Conservation (phyloP, 2,113 vertebrate genomes). For the Siniperca knerii region DNA sequence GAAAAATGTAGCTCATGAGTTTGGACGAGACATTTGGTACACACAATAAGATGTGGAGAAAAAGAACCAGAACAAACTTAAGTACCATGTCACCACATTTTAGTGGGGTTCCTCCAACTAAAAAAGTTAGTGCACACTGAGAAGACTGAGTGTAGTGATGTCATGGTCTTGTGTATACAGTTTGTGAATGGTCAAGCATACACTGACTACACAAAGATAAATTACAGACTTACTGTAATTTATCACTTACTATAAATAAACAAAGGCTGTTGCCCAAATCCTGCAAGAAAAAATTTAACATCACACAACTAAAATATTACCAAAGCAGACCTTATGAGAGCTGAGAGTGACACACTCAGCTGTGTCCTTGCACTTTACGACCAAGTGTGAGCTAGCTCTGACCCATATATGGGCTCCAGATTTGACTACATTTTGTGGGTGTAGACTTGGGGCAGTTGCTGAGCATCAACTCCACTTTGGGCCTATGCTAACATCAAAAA, state of each 20-base stretch:
- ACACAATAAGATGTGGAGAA: slow-evolving; percentile 9
- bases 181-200: neutral
- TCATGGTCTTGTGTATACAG: slow-evolving; percentile 42
- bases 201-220: neutral
- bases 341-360: neutral
- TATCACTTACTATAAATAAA: slow-evolving; percentile 5
- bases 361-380: neutral
- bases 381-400: neutral
- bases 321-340: neutral
- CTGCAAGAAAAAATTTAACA: neutral
- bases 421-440: neutral
- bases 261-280: slow-evolving; percentile 5
- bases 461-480: neutral
- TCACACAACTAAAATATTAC: neutral
- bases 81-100: neutral
- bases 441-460: neutral
- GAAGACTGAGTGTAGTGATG: slow-evolving; percentile 28
- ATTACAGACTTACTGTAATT: slow-evolving; percentile 13
- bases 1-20: slow-evolving; percentile 13
- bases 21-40: slow-evolving; percentile 27
- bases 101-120: neutral
- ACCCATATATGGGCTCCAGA: neutral
- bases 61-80: neutral
- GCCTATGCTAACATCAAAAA: neutral
- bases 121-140: neutral